These are phyloP conservation scores for Poicephalus gulielmi DNA, from an alignment of 2,113 vertebrate genomes.

Conservation along the genomic window DNA sequence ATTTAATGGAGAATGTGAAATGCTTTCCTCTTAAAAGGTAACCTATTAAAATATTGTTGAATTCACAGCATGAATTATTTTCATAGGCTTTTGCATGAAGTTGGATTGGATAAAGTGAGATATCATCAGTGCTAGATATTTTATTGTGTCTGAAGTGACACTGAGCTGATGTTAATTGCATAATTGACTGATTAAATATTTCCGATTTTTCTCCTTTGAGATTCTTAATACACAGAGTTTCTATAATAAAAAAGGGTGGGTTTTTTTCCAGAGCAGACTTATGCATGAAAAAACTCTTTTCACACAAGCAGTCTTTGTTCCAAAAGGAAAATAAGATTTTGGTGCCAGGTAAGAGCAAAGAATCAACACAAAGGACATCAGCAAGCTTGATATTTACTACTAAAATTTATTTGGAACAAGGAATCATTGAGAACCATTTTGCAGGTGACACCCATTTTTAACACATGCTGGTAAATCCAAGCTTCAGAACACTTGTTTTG, in stretches of 20 bases:
- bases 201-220: not conserved
- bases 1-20: not conserved
- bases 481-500: not conserved
- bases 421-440: not conserved
- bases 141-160: not conserved
- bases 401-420: not conserved
- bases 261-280: not conserved
- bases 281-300: not conserved
- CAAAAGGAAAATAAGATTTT: not conserved
- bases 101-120: not conserved
- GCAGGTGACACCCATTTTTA: not conserved
- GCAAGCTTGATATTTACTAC: not conserved
- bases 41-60: not conserved
- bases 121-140: not conserved
- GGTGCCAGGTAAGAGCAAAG: not conserved
- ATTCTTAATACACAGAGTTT: not conserved
- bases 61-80: not conserved
- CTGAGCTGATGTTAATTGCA: not conserved
- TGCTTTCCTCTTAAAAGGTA: not conserved
- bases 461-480: not conserved
- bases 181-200: not conserved
- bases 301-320: not conserved
- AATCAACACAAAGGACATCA: not conserved
- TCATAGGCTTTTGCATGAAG: not conserved
- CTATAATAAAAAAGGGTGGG: not conserved